These are phyloP conservation scores for Drosophila kanapiae DNA, from an alignment of 1,140 invertebrate species.

Conservation along the genomic window DNA sequence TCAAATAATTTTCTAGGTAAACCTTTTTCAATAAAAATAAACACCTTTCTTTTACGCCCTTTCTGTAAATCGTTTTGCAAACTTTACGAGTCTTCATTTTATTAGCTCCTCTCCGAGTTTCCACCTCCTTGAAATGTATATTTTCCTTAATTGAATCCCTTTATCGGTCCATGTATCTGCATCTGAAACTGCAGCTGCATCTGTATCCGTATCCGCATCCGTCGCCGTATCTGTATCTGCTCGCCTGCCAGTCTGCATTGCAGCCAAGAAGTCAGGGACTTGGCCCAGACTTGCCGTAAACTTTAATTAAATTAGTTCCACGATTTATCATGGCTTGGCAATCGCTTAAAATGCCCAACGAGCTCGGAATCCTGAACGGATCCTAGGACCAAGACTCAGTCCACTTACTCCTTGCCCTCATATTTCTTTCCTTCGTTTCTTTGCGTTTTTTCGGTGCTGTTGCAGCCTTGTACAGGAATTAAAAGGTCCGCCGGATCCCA, in stretches of 20 bases:
- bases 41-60: neutral
- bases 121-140: slow-evolving; percentile 21
- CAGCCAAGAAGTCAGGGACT: slow-evolving; percentile 27
- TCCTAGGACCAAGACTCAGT: slow-evolving; percentile 19
- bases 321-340: slow-evolving; percentile 79
- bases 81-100: neutral
- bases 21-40: neutral
- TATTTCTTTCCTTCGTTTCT: slow-evolving; percentile 47
- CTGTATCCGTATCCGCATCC: slow-evolving; percentile 11
- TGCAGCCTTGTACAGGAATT: slow-evolving; percentile 72
- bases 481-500: slow-evolving; percentile 59
- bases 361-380: slow-evolving; percentile 53
- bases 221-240: slow-evolving; percentile 12
- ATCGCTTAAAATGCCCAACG: slow-evolving; percentile 74
- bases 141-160: slow-evolving; percentile 49
- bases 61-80: neutral
- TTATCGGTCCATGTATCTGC: slow-evolving; percentile 50
- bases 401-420: slow-evolving; percentile 22
- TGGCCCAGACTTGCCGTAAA: slow-evolving; percentile 62
- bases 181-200: slow-evolving; percentile 22
- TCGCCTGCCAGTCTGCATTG: slow-evolving; percentile 16
- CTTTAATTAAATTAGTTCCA: slow-evolving; percentile 81
- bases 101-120: neutral
- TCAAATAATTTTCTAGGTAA: neutral
- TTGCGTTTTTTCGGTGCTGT: slow-evolving; percentile 41